Evolutionary conservation across 2,113 vertebrate species (phyloP).

Genomic region (Anoplopoma fimbria): DNA sequence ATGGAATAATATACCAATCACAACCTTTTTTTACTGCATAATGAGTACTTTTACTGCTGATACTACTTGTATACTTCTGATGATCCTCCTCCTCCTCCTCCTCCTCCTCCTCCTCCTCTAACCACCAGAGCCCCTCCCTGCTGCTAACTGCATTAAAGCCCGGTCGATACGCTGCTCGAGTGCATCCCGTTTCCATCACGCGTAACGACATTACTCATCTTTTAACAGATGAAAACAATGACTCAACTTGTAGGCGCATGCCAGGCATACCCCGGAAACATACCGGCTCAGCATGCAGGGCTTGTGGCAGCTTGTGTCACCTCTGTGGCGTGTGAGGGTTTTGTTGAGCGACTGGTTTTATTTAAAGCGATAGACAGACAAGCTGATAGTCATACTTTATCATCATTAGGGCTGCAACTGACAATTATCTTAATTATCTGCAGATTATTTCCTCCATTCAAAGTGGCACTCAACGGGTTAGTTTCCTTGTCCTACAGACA

Average conservation of each 20-base stretch:
- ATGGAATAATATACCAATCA: neutral
- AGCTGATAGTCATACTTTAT: neutral
- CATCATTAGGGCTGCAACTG: neutral
- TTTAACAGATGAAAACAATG: conserved; percentile 66
- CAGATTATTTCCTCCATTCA: neutral
- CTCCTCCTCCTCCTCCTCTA: neutral
- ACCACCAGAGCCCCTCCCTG: conserved; percentile 2
- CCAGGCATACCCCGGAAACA: conserved; percentile 58
- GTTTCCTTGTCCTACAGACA: neutral
- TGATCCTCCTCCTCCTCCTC: neutral
- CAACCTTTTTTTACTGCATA: neutral
- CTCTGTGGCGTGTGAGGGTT: conserved; percentile 18
- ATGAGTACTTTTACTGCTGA: neutral
- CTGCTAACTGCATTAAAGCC: conserved; percentile 42
- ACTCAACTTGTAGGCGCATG: conserved; percentile 69
- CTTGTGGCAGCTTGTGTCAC: conserved; percentile 72
- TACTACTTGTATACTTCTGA: neutral
- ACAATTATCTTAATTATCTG: neutral
- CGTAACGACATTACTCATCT: conserved; percentile 46
- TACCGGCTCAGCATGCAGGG: conserved; percentile 40
- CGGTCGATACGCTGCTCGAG: conserved; percentile 29
- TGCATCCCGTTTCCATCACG: conserved; percentile 39
- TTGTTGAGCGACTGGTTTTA: conserved; percentile 1
- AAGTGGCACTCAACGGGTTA: neutral
- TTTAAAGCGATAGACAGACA: neutral